phyloP scores from a whole-genome alignment of 2,113 vertebrate species.

The Centropristis striata region DNA sequence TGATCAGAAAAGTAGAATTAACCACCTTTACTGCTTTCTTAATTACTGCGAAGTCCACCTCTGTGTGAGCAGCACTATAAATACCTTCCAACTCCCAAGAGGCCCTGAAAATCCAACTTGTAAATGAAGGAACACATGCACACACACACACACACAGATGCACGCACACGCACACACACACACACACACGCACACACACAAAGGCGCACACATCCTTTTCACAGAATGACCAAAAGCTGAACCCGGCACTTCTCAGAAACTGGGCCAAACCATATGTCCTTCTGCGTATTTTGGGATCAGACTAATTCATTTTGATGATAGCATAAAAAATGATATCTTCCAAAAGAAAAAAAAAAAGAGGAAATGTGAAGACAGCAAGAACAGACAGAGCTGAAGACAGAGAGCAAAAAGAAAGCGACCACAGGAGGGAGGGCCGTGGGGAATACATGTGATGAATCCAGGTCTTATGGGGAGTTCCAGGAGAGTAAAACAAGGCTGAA shows the following conservation, averaged over 20 bases:
- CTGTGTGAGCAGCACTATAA: conserved; percentile 73
- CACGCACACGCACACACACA: conserved; percentile 23
- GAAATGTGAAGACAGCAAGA: conserved; percentile 43
- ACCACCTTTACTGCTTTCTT: conserved; percentile 77
- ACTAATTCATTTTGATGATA: conserved; percentile 86
- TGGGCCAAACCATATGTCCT: conserved; percentile 81
- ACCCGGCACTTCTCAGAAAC: conserved; percentile 70
- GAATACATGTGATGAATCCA: conserved; percentile 76
- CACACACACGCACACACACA: conserved; percentile 28
- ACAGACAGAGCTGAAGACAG: conserved; percentile 36
- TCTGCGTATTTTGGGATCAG: conserved; percentile 77
- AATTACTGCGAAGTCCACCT: conserved; percentile 81
- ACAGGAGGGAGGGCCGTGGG: conserved; percentile 37
- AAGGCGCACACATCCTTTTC: conserved; percentile 31
- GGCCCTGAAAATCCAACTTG: conserved; percentile 59
- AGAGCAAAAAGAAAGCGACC: conserved; percentile 37
- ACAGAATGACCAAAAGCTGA: conserved; percentile 73
- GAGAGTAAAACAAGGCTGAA: conserved; percentile 76
- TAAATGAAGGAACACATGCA: conserved; percentile 49
- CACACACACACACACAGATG: conserved; percentile 29
- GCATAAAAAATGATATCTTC: conserved; percentile 72
- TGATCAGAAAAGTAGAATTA: conserved; percentile 76
- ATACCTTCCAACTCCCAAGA: conserved; percentile 72
- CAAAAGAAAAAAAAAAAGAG: conserved; percentile 39
- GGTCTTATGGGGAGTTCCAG: conserved; percentile 75